Conservation (phyloP, 2,113 vertebrate species). For the Vanacampus margaritifer region DNA sequence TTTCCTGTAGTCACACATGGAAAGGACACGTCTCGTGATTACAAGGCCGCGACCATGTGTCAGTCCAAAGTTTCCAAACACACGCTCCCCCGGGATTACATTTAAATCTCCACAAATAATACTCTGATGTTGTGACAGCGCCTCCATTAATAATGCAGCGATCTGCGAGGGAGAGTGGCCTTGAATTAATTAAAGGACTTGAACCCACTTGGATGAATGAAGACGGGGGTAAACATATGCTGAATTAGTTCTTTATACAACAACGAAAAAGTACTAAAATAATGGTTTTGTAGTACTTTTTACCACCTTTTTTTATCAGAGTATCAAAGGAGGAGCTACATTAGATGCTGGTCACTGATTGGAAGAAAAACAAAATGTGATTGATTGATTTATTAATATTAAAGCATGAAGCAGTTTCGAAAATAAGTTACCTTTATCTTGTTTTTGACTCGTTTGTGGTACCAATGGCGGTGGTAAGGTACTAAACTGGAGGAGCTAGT, state of each 20-base stretch:
- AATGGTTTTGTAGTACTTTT: not conserved
- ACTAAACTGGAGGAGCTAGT: no score
- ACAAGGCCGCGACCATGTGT: constrained; percentile 37
- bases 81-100: constrained; percentile 55
- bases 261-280: not conserved
- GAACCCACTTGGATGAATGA: constrained; percentile 28
- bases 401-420: no score
- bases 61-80: constrained; percentile 57
- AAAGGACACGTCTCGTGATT: constrained; percentile 57
- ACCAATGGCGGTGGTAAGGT: no score
- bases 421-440: no score
- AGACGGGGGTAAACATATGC: constrained; percentile 14
- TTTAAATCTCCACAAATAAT: constrained; percentile 63
- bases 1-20: constrained; percentile 47
- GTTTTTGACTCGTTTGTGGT: no score
- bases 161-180: constrained; percentile 41
- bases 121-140: constrained; percentile 42
- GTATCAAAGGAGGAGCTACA: no score
- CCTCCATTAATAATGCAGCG: constrained; percentile 64
- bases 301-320: not conserved
- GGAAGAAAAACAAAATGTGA: no score
- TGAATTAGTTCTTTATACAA: not conserved
- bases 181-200: constrained; percentile 65
- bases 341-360: no score
- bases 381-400: no score